phyloP scores from a whole-genome alignment of 2,888 invertebrate species.

The Clitarchus hookeri region DNA sequence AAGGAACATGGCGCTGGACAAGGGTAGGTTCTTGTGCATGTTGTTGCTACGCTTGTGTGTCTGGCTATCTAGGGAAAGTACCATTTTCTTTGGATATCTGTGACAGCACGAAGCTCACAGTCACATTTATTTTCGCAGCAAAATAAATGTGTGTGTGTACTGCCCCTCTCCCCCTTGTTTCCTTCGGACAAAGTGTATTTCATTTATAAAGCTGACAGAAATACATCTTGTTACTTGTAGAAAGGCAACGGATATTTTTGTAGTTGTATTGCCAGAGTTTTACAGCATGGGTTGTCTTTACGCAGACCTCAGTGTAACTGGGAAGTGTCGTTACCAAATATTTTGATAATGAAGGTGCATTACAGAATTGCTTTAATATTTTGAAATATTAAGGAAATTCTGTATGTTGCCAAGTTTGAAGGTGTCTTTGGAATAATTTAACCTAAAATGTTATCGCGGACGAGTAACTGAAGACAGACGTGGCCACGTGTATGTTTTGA shows the following conservation, averaged over 20 bases:
- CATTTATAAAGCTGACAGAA: background rate
- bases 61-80: background rate
- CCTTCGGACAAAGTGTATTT: background rate
- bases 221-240: background rate
- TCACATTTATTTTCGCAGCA: background rate
- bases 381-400: too few species aligned
- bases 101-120: background rate
- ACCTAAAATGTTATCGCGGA: too few species aligned
- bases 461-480: too few species aligned
- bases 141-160: background rate
- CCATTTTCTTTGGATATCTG: background rate
- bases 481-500: too few species aligned
- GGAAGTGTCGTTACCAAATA: background rate
- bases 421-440: too few species aligned
- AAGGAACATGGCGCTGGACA: background rate
- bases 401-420: too few species aligned
- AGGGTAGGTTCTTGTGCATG: conserved; percentile 6
- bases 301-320: background rate
- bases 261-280: background rate
- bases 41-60: background rate
- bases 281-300: background rate
- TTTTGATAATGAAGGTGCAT: too few species aligned
- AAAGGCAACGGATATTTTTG: background rate
- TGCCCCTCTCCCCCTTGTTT: too few species aligned
- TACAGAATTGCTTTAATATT: too few species aligned